Evolutionary conservation across 2,888 invertebrate genomes (phyloP).

Genomic region (Drosophila rubida): DNA sequence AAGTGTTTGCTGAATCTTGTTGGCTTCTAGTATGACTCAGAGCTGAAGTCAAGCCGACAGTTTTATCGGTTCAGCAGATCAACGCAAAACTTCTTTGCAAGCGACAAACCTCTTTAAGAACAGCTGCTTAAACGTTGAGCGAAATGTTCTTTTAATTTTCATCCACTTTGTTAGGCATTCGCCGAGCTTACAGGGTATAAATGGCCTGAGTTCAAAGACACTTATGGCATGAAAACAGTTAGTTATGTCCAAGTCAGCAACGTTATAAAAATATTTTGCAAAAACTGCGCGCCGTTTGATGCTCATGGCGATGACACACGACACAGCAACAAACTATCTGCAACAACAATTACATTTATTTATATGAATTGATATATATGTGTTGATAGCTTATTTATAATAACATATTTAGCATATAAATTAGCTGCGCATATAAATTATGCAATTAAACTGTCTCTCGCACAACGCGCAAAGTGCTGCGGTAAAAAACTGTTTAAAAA

Average conservation of each 20-base stretch:
- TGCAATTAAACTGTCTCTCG: slow-evolving; percentile 62
- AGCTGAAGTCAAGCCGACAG: slow-evolving; percentile 4
- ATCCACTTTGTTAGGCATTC: neutral
- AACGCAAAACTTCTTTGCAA: slow-evolving; percentile 34
- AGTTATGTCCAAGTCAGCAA: slow-evolving; percentile 53
- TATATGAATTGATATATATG: neutral
- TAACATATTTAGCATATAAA: slow-evolving; percentile 68
- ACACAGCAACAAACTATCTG: slow-evolving; percentile 6
- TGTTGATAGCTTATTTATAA: slow-evolving; percentile 8
- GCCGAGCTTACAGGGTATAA: neutral
- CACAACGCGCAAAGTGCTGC: neutral
- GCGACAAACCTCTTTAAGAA: slow-evolving; percentile 3
- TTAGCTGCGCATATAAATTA: slow-evolving; percentile 71
- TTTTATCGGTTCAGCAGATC: slow-evolving; percentile 58
- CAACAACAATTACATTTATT: neutral
- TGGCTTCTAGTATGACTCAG: slow-evolving; percentile 31
- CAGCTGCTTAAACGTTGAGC: neutral
- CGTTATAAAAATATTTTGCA: slow-evolving; percentile 26
- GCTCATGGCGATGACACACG: slow-evolving; percentile 53
- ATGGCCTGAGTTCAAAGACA: slow-evolving; percentile 63
- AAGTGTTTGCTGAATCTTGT: slow-evolving; percentile 14
- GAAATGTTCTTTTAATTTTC: no score
- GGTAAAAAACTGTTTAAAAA: slow-evolving; percentile 17
- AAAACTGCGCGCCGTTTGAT: slow-evolving; percentile 35
- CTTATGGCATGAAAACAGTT: slow-evolving; percentile 60